Evolutionary conservation across 2,888 invertebrate genomes (phyloP).

Genomic region (Pseudolycoriella hygida): DNA sequence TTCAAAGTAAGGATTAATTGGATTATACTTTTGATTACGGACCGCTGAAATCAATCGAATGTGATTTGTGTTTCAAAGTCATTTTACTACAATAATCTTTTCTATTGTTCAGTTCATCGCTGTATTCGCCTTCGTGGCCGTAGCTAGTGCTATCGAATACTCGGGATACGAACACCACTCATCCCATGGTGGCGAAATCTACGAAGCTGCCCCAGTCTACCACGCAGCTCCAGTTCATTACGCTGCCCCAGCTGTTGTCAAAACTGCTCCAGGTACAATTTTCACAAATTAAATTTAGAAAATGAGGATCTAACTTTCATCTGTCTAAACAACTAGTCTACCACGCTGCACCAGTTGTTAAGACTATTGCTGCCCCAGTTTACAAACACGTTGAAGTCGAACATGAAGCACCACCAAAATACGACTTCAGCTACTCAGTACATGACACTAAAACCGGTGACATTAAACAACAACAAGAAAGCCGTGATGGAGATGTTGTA

Average conservation of each 20-base stretch:
- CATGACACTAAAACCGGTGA: constrained; percentile 25
- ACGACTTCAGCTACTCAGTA: constrained; percentile 21
- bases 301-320: no score
- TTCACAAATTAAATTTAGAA: no score
- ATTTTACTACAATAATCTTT: no score
- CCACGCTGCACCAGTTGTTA: neutral
- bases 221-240: neutral
- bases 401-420: constrained; percentile 18
- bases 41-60: neutral
- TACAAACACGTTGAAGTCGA: neutral
- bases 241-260: neutral
- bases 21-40: neutral
- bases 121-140: neutral
- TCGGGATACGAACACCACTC: neutral
- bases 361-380: neutral
- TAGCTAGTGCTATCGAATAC: neutral
- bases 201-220: neutral
- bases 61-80: neutral
- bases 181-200: neutral
- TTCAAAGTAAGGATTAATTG: neutral
- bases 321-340: constrained; percentile 2
- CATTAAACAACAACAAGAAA: constrained; percentile 25
- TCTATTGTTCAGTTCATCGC: neutral
- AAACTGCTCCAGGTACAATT: neutral
- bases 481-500: constrained; percentile 25